These are phyloP conservation scores for Vidua chalybeata DNA, from an alignment of 2,113 vertebrate genomes.

Conservation along the genomic window DNA sequence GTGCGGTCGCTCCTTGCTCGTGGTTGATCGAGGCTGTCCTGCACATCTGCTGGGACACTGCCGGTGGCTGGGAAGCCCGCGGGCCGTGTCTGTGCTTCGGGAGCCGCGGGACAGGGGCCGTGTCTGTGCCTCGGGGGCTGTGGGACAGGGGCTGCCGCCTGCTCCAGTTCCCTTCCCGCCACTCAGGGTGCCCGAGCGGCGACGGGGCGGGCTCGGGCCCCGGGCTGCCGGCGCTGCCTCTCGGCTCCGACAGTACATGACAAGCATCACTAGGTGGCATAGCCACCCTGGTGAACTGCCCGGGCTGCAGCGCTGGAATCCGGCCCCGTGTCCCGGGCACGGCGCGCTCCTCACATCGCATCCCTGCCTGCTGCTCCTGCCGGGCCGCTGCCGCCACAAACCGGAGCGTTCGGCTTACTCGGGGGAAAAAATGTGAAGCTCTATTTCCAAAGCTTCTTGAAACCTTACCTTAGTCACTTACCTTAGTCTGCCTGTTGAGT, in stretches of 20 bases:
- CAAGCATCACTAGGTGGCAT: conserved; percentile 75
- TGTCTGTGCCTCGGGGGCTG: neutral
- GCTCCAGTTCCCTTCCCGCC: neutral
- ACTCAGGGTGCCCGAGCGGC: neutral
- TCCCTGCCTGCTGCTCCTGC: neutral
- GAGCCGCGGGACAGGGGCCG: neutral
- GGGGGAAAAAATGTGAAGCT: fast-evolving
- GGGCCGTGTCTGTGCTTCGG: neutral
- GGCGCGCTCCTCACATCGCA: too few relatives aligned
- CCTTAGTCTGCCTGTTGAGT: neutral
- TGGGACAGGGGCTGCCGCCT: neutral
- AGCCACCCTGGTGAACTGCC: conserved; percentile 63
- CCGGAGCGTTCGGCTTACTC: neutral
- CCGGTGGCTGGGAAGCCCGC: fast-evolving
- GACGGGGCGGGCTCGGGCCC: neutral
- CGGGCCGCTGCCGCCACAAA: neutral
- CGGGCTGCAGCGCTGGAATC: neutral
- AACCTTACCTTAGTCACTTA: neutral
- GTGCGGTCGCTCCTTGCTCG: neutral
- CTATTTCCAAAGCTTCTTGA: neutral
- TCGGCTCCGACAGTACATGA: conserved; percentile 40
- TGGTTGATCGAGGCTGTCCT: neutral
- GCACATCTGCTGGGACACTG: fast-evolving
- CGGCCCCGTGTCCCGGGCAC: neutral
- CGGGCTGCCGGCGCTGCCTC: neutral